phyloP scores from a whole-genome alignment of 2,797 vertebrate genomes.

The Neopelma chrysocephalum region DNA sequence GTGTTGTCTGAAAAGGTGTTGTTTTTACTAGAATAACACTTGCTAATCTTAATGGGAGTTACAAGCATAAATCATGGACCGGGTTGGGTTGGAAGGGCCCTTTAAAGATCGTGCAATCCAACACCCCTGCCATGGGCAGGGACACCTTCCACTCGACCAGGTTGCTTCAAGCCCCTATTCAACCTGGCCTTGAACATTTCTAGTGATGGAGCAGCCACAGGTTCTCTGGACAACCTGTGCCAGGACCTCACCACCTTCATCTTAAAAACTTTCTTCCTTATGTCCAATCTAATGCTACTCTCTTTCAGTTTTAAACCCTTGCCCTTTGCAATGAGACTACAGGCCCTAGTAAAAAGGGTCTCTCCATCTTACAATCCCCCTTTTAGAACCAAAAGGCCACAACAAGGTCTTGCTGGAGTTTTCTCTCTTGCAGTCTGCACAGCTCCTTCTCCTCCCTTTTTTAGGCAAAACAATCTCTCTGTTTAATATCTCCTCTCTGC shows the following conservation, averaged over 20 bases:
- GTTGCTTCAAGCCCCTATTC: neutral
- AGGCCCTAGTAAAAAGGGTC: neutral
- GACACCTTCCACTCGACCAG: neutral
- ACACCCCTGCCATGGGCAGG: neutral
- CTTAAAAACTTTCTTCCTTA: neutral
- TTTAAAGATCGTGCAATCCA: neutral
- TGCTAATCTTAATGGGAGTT: neutral
- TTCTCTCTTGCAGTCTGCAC: neutral
- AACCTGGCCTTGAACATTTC: neutral
- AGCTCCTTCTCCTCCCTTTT: neutral
- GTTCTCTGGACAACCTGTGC: neutral
- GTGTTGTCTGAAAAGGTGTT: neutral
- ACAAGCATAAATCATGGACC: neutral
- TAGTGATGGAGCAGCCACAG: neutral
- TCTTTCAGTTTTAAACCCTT: neutral
- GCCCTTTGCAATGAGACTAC: neutral
- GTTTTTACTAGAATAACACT: neutral
- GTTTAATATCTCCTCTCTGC: neutral
- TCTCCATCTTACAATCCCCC: neutral
- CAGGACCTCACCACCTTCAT: neutral
- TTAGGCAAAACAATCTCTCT: neutral
- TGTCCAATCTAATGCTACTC: neutral
- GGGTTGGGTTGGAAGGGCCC: neutral
- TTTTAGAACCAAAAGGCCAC: neutral
- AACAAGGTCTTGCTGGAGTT: neutral